Base-by-base conservation (phyloP, 1,140 invertebrate genomes). In the Teleopsis dalmanni region DNA sequence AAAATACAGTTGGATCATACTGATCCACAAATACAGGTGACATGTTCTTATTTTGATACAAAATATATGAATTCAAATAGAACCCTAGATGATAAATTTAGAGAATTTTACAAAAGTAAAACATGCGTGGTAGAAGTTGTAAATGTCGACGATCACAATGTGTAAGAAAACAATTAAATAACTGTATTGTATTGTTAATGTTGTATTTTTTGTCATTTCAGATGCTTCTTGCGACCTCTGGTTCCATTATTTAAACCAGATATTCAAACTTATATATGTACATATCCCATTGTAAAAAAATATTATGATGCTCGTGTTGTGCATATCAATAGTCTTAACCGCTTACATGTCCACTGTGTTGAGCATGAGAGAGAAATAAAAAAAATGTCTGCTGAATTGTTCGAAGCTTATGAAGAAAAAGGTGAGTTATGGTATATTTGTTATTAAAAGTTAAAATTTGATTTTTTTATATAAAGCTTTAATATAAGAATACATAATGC, bases 331-430 rank as follows among this genome's bases (percentile, higher is more conserved):
- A 59, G 54, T 18, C 41, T 56, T 2, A 75, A 74, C 36, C 76
- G 75, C 34, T 57, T 86, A 2, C 86, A 79, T 62, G 62, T 86
- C 2, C 83, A 85, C 52, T 72, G 74, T 36, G 47, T 57, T 0
- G 40, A 56, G 1, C 75, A 78, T 50, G 51, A 60, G 0, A 58
- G 75, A 3, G n/a, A 37, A n/a, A 55, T 66, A 37, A 48, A 48
- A 3, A 47, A 54, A 14, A 53, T 85, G 4, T 52, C 81, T 1
- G 64, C 78, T 26, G 56, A 72, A 3, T 59, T 87, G 27, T 79
- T 66, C 50, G 65, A 75, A 27, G 75, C 75, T 58, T 88, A 87
- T 59, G 73, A 78, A 52, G 52, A 51, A 7, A 59, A 51, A 69
- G 67, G 70, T 54, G 65, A 60, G n/a, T 48, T 11, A 11, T 5